phyloP scores from a whole-genome alignment of 1,140 invertebrate species.

The Phymorhynchus buccinoides region DNA sequence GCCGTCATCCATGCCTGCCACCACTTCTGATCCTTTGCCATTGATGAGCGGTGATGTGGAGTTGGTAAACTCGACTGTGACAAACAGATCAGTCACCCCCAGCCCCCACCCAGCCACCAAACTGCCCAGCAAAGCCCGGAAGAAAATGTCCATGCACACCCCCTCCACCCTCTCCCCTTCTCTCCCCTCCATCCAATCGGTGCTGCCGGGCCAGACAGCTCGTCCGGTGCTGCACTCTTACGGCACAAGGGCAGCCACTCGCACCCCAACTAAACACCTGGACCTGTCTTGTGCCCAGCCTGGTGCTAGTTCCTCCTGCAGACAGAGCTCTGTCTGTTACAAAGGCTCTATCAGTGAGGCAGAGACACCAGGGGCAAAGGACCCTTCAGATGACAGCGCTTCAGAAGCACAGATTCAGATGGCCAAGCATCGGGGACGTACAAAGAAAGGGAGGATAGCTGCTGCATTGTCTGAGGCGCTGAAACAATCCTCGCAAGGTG shows the following conservation, averaged over 20 bases:
- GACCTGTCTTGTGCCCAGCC: not conserved
- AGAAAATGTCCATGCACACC: not conserved
- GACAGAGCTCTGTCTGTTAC: not conserved
- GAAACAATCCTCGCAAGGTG: not conserved
- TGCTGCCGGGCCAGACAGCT: constrained; percentile 28
- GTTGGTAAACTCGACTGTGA: not conserved
- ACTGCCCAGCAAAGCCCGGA: not conserved
- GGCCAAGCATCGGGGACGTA: constrained; percentile 29
- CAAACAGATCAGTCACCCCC: not conserved
- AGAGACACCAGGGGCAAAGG: not conserved
- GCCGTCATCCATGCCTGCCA: not conserved
- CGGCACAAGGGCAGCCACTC: constrained; percentile 25
- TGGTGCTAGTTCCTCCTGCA: not conserved
- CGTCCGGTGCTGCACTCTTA: constrained; percentile 29
- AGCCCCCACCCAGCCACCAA: not conserved
- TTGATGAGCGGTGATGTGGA: not conserved
- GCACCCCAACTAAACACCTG: constrained; percentile 29
- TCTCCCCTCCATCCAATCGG: not conserved
- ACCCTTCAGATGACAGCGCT: not conserved
- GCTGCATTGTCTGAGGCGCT: constrained; percentile 28
- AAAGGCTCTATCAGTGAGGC: not conserved
- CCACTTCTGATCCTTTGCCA: not conserved
- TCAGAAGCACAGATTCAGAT: constrained; percentile 18
- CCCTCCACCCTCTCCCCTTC: not conserved
- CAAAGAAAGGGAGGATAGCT: constrained; percentile 20